Evolutionary conservation across 2,888 invertebrate genomes (phyloP), one percentile per base, ranked within the genome.

Genomic region (Sminthurinus aureus): DNA sequence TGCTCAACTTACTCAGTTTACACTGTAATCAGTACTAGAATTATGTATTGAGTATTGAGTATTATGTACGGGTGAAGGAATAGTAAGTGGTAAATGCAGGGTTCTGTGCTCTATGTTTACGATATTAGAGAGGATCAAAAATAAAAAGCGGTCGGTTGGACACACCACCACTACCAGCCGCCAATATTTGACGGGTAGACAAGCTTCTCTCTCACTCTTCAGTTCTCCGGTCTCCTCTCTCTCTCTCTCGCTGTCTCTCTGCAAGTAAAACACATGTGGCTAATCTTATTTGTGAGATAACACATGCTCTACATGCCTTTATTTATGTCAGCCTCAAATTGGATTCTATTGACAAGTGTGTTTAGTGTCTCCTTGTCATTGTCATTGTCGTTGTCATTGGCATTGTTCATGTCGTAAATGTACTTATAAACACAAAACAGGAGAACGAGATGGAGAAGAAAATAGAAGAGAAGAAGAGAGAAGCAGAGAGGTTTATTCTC

Each of bases 251-350:
- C 58, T 58, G 0, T 58, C 58, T 15, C 58, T 58, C 52, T 80
- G 52, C 51, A 15, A 71, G 80, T 71, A 80, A 80, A 80, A 80
- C 80, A 80, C 80, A 80, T 80, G 80, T 80, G 80, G 80, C 80
- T 80, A 80, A 80, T 80, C 80, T 80, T 50, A 80, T 80, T 80
- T 79, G 50, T 50, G 80, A 52, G 80, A 71, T 80, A 80, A 80
- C 80, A 80, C 80, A 80, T 80, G 80, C 80, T 80, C 80, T 80
- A 80, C 80, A 80, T 80, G 71, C 80, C 52, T 50, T 73, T 80
- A 80, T 69, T 80, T 71, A 80, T 80, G 80, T 80, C 80, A 80
- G 71, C 71, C 71, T 20, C 71, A 80, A 80, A 80, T 80, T 80
- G 80, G 71, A 80, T 80, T 80, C 71, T 52, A 80, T 71, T 80